phyloP scores from a whole-genome alignment of 1,140 invertebrate species.

The Dryas iulia region DNA sequence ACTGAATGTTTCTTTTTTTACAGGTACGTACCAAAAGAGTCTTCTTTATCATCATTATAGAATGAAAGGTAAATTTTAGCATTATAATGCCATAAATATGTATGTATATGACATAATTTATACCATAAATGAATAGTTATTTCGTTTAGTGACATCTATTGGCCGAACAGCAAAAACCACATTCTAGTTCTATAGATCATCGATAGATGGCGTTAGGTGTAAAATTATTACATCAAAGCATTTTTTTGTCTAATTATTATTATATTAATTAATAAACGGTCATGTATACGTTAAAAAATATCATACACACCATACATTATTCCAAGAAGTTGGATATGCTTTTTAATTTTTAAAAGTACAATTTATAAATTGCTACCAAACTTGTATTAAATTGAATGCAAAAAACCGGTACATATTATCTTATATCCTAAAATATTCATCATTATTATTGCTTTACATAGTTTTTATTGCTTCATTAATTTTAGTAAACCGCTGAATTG shows the following conservation, averaged over 20 bases:
- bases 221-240: neutral
- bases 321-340: neutral
- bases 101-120: neutral
- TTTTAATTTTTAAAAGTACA: neutral
- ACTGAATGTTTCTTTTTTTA: slow-evolving; percentile 19
- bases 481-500: neutral
- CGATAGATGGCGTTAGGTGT: slow-evolving; percentile 26
- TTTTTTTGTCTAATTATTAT: neutral
- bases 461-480: neutral
- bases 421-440: neutral
- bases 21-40: slow-evolving; percentile 34
- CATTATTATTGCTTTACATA: neutral
- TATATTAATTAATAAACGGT: neutral
- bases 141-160: slow-evolving; percentile 26
- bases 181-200: slow-evolving; percentile 23
- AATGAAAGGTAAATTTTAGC: neutral
- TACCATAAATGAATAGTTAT: neutral
- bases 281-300: neutral
- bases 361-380: neutral
- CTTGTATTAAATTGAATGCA: neutral
- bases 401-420: neutral
- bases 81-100: neutral
- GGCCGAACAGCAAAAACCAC: slow-evolving; percentile 7
- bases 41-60: neutral
- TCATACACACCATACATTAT: neutral